Base-by-base conservation (phyloP, 53 echinoderm and acorn worm genomes). In the Henricia sp. region DNA sequence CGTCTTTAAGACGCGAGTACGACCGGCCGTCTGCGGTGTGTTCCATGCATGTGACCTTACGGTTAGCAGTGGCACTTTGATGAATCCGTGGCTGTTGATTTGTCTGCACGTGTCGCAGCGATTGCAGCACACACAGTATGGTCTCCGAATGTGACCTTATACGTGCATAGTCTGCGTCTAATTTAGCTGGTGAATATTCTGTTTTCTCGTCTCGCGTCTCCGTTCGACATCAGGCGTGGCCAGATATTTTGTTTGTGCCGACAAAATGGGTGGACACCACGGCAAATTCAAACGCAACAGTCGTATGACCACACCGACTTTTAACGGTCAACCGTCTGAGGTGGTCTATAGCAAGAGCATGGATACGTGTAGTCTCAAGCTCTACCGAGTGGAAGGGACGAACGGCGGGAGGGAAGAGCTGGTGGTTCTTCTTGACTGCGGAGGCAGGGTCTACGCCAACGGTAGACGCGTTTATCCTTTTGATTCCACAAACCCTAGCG, bases 301-400 rank as follows among this genome's bases (percentile, higher is more conserved):
- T 2, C 80, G 35, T 4, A 80, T 34, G 11, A 77, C 28, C 33
- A 64, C 60, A 29, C 13, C 80, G 46, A 80, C 80, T 3, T 80
- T 80, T 36, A 63, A 80, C 65, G 92, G 89, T 13, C 92, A 95
- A 53, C 90, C 95, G 16, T 93, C 96, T 1, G 89, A 94, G 80
- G 93, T 96, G n/a, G 86, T 96, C 35, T 96, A 93, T 53, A 93
- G 96, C 52, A 89, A 94, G 83, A 93, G 93, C 66, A 82, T 93
- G 72, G 93, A 96, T 34, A 93, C 93, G 59, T 96, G 96, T 35
- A 96, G 96, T 74, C 82, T 96, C 36, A 96, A 96, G 67, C 57
- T 96, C 16, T 96, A 96, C 71, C 89, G 93, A 8, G 89, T 91
- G 35, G 96, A 96, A 41, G 74, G 88, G 6, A 63, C 70, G 6